Evolutionary conservation across 2,888 invertebrate species (phyloP), one percentile per base, ranked within the genome.

Genomic region (Chorisops tibialis): DNA sequence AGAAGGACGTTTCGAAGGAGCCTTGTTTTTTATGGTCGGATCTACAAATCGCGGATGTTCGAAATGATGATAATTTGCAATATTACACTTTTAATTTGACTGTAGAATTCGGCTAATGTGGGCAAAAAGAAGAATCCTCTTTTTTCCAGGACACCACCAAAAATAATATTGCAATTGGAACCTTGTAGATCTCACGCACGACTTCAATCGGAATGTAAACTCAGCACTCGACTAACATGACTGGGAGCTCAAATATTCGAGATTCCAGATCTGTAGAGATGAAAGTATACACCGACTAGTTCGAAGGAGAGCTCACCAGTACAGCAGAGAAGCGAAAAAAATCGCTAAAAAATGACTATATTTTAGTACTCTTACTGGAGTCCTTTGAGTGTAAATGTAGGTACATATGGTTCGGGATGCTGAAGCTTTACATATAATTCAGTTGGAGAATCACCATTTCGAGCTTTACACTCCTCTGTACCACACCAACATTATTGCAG

Each of bases 211-310:
- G 60, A 54, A 56, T 62, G 62, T 65, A 65, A 65, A 65, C 59
- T 65, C 65, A 62, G 65, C 65, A 60, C 65, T 65, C 65, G 62
- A 65, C 65, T 65, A 62, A 65, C 56, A 61, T 62, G 58, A 65
- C 65, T 61, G 54, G 65, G 65, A 62, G 56, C 56, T 56, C 56
- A 30, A 45, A 43, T 43, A 56, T 30, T 45, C 41, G 56, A 65
- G 60, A 56, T 50, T 56, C 22, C 47, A 60, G 62, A 65, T 60
- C 54, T 50, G 45, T 35, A 56, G 50, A 19, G 16, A 56, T 24
- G 45, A 45, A 54, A 19, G 56, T 24, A 30, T 45, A 45, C 56
- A 56, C 56, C 30, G 30, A 59, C 59, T 2, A 47, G 18, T 12
- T 38, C n/a, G 38, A 37, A 47, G 59, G 48, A 47, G 56, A 56